These are phyloP conservation scores for Collichthys lucidus DNA, from an alignment of 2,113 vertebrate species.

Conservation along the genomic window DNA sequence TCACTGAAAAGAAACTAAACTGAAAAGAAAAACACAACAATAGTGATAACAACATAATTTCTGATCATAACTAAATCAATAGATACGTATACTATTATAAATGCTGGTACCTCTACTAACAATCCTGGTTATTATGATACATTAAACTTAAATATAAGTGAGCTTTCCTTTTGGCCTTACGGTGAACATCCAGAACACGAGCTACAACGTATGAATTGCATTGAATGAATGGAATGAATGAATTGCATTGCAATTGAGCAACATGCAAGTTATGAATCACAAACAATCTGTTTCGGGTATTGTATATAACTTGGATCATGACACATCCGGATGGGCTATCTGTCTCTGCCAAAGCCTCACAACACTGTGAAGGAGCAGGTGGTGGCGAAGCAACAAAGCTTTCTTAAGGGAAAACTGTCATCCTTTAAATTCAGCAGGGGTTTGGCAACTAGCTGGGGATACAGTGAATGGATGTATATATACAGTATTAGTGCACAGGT, in stretches of 20 bases:
- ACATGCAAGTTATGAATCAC: constrained; percentile 2
- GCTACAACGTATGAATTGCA: neutral
- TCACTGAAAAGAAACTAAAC: too few relatives aligned
- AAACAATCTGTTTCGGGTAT: constrained; percentile 4
- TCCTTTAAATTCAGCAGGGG: constrained; percentile 14
- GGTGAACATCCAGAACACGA: too few relatives aligned
- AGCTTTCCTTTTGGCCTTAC: too few relatives aligned
- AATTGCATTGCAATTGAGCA: neutral
- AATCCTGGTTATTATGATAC: too few relatives aligned
- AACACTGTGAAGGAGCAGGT: constrained; percentile 26
- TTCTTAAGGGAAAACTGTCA: constrained; percentile 25
- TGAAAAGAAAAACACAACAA: too few relatives aligned
- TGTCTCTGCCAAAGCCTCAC: constrained; percentile 14
- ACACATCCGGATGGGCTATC: constrained; percentile 22
- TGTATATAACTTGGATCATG: neutral
- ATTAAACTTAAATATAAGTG: too few relatives aligned
- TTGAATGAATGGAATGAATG: too few relatives aligned
- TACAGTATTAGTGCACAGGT: neutral
- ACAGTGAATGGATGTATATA: neutral
- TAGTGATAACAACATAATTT: too few relatives aligned
- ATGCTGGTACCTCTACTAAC: too few relatives aligned
- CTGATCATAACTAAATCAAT: too few relatives aligned
- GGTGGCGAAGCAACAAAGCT: constrained; percentile 18
- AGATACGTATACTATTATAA: too few relatives aligned
- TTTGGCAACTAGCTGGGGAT: neutral